Evolutionary conservation across 2,888 invertebrate species (phyloP).

Genomic region (Mylabris sibirica): DNA sequence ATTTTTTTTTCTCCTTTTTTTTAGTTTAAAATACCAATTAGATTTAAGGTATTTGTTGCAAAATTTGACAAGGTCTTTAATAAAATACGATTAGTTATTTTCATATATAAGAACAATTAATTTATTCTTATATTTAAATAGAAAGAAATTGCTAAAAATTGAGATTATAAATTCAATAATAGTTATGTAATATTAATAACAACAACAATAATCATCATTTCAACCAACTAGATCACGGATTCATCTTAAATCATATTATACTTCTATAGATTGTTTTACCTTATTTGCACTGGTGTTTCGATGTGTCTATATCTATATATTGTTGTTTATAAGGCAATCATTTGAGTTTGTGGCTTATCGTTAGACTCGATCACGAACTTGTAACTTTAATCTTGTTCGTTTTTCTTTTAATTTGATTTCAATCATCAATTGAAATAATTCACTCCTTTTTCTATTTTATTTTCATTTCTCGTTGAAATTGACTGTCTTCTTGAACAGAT

Average conservation of each 20-base stretch:
- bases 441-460: neutral
- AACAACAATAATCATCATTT: neutral
- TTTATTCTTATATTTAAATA: too few species aligned
- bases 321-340: conserved; percentile 11
- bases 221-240: conserved; percentile 16
- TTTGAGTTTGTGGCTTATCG: conserved; percentile 9
- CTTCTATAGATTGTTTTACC: conserved; percentile 9
- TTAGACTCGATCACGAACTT: neutral
- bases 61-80: conserved; percentile 7
- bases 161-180: neutral
- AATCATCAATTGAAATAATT: conserved; percentile 1
- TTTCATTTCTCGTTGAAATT: neutral
- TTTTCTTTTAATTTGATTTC: conserved; percentile 6
- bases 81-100: neutral
- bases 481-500: neutral
- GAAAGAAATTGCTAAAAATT: neutral
- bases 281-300: conserved; percentile 11
- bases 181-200: conserved; percentile 10
- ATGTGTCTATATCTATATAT: neutral
- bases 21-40: neutral
- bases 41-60: neutral
- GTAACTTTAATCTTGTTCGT: conserved; percentile 1
- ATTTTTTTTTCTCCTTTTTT: neutral
- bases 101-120: neutral
- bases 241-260: conserved; percentile 18